These are phyloP conservation scores for Ceriagrion tenellum DNA, from an alignment of 2,888 invertebrate species.

Conservation along the genomic window DNA sequence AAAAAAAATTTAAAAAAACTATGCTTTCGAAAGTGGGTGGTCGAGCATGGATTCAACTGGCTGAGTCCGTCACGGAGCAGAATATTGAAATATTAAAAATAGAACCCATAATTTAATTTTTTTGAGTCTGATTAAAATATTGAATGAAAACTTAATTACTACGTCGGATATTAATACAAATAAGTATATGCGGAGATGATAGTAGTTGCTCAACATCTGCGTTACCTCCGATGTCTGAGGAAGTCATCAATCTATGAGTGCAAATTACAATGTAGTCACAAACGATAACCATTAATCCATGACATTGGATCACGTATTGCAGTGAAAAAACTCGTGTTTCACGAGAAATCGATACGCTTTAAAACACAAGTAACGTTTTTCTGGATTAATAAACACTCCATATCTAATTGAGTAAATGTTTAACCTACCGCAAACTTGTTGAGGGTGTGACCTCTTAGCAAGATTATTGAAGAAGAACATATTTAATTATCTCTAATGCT, in stretches of 20 bases:
- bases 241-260: neutral
- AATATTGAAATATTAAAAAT: conserved; percentile 14
- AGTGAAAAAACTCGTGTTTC: neutral
- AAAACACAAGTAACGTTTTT: too few species aligned
- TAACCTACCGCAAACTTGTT: too few species aligned
- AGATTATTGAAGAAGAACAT: too few species aligned
- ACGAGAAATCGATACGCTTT: too few species aligned
- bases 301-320: neutral
- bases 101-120: neutral
- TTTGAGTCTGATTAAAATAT: neutral
- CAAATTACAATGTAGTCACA: neutral
- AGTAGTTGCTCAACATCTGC: neutral
- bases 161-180: neutral
- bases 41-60: neutral
- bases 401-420: too few species aligned
- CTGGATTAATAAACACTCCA: too few species aligned
- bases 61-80: neutral
- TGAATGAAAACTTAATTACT: neutral
- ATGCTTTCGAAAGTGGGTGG: neutral
- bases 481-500: too few species aligned
- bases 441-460: too few species aligned
- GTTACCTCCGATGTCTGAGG: neutral
- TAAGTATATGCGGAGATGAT: neutral
- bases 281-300: neutral
- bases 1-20: too few species aligned